Percentiles rank a stretch among this genome's conserved stretches.
phyloP scores from a whole-genome alignment of 1,140 invertebrate species.

The Tribolium madens region DNA sequence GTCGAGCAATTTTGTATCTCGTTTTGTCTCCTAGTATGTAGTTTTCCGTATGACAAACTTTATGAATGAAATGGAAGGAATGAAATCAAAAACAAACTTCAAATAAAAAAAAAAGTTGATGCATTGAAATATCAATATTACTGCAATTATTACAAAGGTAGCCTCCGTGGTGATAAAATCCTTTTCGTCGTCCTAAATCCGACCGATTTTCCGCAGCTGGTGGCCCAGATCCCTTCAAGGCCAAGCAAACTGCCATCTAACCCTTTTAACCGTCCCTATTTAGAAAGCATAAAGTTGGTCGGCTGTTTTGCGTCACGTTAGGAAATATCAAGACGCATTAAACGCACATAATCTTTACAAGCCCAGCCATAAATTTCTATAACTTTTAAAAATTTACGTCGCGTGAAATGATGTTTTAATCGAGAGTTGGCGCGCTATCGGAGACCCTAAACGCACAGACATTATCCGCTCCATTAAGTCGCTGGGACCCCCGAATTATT shows the following conservation, averaged over 20 bases:
- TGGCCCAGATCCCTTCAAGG: neutral
- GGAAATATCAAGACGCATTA: slow-evolving; percentile 37
- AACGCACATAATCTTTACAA: slow-evolving; percentile 37
- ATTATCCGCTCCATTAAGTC: slow-evolving; percentile 22
- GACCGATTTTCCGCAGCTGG: neutral
- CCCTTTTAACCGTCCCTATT: slow-evolving; percentile 33
- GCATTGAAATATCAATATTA: neutral
- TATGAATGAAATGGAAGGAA: too few relatives aligned
- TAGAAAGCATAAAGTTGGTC: slow-evolving; percentile 26
- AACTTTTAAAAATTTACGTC: slow-evolving; percentile 24
- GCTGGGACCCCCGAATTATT: neutral
- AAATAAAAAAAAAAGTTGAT: too few relatives aligned
- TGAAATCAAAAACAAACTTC: too few relatives aligned
- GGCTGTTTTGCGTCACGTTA: slow-evolving; percentile 11
- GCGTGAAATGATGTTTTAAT: slow-evolving; percentile 37
- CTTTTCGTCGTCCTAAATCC: neutral
- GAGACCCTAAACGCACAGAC: slow-evolving; percentile 10
- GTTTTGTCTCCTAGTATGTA: too few relatives aligned
- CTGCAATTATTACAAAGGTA: neutral
- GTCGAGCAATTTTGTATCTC: too few relatives aligned
- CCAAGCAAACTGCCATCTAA: slow-evolving; percentile 5
- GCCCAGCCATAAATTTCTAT: slow-evolving; percentile 22
- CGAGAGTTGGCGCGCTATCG: slow-evolving; percentile 10
- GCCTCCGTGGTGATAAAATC: neutral
- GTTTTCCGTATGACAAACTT: too few relatives aligned